Base-by-base conservation (phyloP, 2,888 invertebrate species). In the Aporophyla nigra region DNA sequence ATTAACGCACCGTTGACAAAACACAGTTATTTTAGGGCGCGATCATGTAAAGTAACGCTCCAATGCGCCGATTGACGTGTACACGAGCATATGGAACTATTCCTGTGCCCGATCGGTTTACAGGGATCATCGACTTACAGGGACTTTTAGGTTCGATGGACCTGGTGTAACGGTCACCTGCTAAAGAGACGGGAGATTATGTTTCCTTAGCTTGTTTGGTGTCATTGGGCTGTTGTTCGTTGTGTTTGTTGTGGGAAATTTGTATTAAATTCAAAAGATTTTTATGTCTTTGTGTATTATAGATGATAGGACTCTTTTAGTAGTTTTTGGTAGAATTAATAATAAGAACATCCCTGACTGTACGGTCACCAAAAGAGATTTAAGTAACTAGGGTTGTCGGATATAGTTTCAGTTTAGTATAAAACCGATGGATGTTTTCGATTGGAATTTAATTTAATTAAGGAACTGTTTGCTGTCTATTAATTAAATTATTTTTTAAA, bases 81-180 rank as follows among this genome's bases (percentile, higher is more conserved):
- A 84, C 84, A 85, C 69, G 71, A 85, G 88, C 86, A 80, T 85
- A 82, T 84, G 83, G 82, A 85, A 86, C 90, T 91, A 91, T 91
- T 90, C 91, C 83, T 87, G 87, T 85, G 74, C 68, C 75, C 76
- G 87, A 82, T 89, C 85, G 86, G 87, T 87, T 92, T 87, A 89
- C 90, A 88, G 80, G 78, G 85, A 87, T 51, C 59, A 54, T 74
- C 82, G 49, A 69, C 58, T 91, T 87, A 88, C 90, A 88, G 80
- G 63, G 43, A 79, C 68, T 53, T 53, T 46, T 74, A 83, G 85
- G 92, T 89, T 91, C 90, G 87, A 82, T 86, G 91, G 86, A 90
- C 93, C 40, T 24, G 10, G 3, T 24, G 46, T 82, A 86, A 87
- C 81, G 76, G 85, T 83, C 83, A 86, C 71, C 79, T 85, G 79